Evolutionary conservation across 2,113 vertebrate species (phyloP).

Genomic region (Gadus macrocephalus): DNA sequence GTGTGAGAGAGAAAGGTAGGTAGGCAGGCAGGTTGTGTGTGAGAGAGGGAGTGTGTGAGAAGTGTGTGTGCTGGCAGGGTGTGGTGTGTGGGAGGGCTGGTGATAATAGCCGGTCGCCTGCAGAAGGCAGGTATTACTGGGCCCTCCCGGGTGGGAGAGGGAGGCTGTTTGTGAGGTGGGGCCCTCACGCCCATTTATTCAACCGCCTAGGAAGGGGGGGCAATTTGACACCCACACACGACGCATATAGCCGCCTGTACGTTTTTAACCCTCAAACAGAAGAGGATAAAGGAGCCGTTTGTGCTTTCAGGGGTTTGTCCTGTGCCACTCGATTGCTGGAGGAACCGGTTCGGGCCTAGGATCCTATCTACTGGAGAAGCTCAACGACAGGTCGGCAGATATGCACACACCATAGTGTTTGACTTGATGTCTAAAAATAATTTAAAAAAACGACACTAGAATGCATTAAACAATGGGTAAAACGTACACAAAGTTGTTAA

Average conservation of each 20-base stretch:
- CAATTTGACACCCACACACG: constrained; percentile 52
- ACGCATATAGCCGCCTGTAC: constrained; percentile 6
- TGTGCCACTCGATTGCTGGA: constrained; percentile 97
- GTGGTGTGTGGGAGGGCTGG: constrained; percentile 54
- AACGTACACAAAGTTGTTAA: too few species aligned
- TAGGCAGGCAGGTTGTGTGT: constrained; percentile 39
- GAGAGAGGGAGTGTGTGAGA: constrained; percentile 37
- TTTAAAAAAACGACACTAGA: too few species aligned
- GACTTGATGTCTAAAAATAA: too few species aligned
- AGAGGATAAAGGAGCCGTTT: neutral
- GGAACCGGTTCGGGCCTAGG: constrained; percentile 95
- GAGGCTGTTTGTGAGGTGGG: constrained; percentile 62
- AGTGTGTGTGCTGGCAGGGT: constrained; percentile 48
- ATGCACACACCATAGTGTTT: neutral
- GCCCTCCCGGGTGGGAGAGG: constrained; percentile 40
- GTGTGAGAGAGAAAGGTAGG: neutral
- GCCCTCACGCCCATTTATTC: constrained; percentile 58
- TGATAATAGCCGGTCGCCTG: constrained; percentile 62
- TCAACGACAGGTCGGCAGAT: constrained; percentile 88
- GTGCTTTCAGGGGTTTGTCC: constrained; percentile 85
- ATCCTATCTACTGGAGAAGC: constrained; percentile 92
- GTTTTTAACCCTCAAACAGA: neutral
- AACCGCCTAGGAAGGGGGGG: constrained; percentile 51
- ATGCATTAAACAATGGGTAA: too few species aligned
- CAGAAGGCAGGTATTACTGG: constrained; percentile 67